Percentiles rank a stretch among this genome's conserved stretches.
Conservation (phyloP, 2,113 vertebrate genomes). For the Edolisoma coerulescens region DNA sequence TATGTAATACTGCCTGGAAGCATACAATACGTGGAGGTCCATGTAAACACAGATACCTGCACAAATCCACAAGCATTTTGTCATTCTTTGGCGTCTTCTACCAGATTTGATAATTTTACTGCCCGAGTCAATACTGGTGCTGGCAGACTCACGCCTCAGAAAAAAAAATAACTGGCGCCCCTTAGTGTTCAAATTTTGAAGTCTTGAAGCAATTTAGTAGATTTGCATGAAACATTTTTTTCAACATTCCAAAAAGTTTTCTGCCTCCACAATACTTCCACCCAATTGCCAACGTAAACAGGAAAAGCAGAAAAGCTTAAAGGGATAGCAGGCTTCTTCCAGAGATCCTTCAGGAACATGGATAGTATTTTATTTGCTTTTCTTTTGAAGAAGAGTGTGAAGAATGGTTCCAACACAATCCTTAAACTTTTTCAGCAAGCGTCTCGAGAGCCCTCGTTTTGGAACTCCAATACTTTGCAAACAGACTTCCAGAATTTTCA, state of each 20-base stretch:
- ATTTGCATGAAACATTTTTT: conserved; percentile 68
- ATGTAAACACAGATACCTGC: neutral
- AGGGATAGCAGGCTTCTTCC: conserved; percentile 44
- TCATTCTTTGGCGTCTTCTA: neutral
- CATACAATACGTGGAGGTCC: neutral
- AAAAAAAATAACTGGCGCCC: conserved; percentile 78
- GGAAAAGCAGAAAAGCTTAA: conserved; percentile 70
- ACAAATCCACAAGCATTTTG: neutral
- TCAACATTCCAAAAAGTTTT: conserved; percentile 84
- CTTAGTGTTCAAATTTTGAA: conserved; percentile 76
- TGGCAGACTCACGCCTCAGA: neutral
- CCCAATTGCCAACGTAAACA: conserved; percentile 71
- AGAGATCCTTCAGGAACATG: neutral
- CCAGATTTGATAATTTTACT: neutral
- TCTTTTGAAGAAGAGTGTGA: neutral
- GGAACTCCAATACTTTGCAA: neutral
- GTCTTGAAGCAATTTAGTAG: conserved; percentile 43
- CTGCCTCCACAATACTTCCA: conserved; percentile 72
- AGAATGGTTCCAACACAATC: neutral
- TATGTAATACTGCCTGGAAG: neutral
- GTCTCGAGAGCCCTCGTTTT: neutral
- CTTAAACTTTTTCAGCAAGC: neutral
- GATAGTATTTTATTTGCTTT: neutral
- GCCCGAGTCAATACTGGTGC: neutral
- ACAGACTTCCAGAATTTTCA: neutral